A percentile compares a stretch with the other conserved stretches of the same genome.
phyloP scores from a whole-genome alignment of 2,888 invertebrate species.

The Argyra leucocephala region DNA sequence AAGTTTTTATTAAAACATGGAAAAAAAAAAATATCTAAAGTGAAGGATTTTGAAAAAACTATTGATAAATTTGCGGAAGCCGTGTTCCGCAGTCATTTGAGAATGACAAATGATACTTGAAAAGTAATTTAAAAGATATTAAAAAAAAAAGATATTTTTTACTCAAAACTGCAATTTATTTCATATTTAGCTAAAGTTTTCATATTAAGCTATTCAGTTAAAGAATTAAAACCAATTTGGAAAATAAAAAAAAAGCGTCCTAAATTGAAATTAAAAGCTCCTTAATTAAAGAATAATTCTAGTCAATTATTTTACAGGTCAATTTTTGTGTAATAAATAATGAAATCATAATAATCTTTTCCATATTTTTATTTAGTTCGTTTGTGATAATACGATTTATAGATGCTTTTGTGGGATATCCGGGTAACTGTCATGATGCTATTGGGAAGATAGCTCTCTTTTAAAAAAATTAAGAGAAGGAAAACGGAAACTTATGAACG shows the following conservation, averaged over 20 bases:
- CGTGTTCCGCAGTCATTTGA: neutral
- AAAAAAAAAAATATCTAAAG: neutral
- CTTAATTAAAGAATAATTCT: neutral
- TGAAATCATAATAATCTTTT: neutral
- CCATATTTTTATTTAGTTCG: neutral
- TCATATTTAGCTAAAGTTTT: neutral
- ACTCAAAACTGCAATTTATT: neutral
- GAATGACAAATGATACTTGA: neutral
- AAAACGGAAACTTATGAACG: neutral
- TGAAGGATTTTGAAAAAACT: neutral
- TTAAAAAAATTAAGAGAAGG: neutral
- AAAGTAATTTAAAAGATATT: neutral
- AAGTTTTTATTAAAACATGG: too few species aligned
- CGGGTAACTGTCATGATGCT: neutral
- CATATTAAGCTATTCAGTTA: too few species aligned
- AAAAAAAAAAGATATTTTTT: neutral
- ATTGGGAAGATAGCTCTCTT: neutral
- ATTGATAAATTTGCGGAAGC: neutral
- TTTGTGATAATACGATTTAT: neutral
- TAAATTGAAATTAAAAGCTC: neutral
- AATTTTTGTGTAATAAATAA: neutral
- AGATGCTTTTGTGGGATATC: neutral
- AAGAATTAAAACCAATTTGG: neutral
- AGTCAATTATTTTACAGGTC: neutral
- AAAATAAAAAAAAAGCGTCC: neutral